Evolutionary conservation across 2,888 invertebrate species (phyloP).

Genomic region (Paralinhomoeus sp.): DNA sequence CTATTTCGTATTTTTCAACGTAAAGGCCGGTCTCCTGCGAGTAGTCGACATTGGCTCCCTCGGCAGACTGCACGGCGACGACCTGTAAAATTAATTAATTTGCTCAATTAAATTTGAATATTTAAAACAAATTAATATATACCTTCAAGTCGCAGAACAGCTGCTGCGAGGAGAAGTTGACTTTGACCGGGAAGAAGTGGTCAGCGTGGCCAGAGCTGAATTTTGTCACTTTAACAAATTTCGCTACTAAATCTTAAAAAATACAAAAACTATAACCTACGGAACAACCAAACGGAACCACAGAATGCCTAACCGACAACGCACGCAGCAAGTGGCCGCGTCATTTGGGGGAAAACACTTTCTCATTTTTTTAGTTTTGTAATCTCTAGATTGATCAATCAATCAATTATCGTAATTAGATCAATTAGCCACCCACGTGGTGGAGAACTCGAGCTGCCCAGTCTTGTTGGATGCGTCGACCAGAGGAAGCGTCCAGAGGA

Average conservation of each 20-base stretch:
- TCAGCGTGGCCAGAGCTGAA: conserved; percentile 66
- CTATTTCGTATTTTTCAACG: conserved; percentile 1
- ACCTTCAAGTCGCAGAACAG: conserved; percentile 67
- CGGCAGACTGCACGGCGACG: not conserved
- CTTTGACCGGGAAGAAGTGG: conserved; percentile 80
- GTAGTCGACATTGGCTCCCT: not conserved
- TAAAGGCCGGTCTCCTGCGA: conserved; percentile 1
- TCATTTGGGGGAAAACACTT: too few species aligned
- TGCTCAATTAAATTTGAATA: too few species aligned
- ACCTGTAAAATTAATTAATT: not conserved
- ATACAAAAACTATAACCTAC: too few species aligned
- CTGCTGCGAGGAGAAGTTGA: conserved; percentile 59
- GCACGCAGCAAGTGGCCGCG: too few species aligned
- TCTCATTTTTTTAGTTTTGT: too few species aligned
- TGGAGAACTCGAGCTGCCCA: not conserved
- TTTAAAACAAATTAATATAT: conserved; percentile 11
- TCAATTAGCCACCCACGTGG: too few species aligned
- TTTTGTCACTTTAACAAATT: too few species aligned
- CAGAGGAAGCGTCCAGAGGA: conserved; percentile 17
- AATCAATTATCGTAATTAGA: too few species aligned
- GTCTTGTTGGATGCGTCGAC: conserved; percentile 9
- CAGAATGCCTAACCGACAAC: too few species aligned
- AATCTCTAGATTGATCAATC: too few species aligned
- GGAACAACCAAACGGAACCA: too few species aligned
- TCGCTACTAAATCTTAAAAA: too few species aligned